Evolutionary conservation across 2,888 invertebrate genomes (phyloP).

Genomic region (Amphiduros pacificus): DNA sequence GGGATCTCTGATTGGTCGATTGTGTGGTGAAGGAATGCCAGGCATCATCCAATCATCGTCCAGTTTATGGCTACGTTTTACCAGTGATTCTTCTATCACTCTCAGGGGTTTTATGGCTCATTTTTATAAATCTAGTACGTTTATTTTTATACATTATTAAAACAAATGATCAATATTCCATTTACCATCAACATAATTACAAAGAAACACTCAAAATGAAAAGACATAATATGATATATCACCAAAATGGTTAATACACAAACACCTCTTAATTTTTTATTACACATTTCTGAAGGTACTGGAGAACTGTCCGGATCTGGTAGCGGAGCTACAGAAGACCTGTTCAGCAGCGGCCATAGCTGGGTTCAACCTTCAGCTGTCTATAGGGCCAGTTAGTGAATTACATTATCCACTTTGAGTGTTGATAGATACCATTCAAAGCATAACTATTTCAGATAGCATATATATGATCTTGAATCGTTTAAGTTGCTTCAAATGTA

Average conservation of each 20-base stretch:
- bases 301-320: too few relatives aligned
- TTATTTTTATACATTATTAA: too few relatives aligned
- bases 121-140: slow-evolving; percentile 17
- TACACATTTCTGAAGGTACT: too few relatives aligned
- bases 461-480: neutral
- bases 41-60: slow-evolving; percentile 15
- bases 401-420: neutral
- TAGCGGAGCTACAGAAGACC: too few relatives aligned
- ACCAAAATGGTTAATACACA: too few relatives aligned
- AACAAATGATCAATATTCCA: too few relatives aligned
- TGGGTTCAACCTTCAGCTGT: neutral
- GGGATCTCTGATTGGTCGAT: slow-evolving; percentile 25
- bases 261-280: too few relatives aligned
- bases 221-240: too few relatives aligned
- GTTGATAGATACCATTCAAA: neutral
- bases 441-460: neutral
- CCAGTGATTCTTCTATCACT: slow-evolving; percentile 21
- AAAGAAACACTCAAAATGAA: too few relatives aligned
- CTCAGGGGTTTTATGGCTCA: slow-evolving; percentile 20
- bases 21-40: slow-evolving; percentile 25
- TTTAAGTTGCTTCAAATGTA: neutral
- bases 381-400: neutral
- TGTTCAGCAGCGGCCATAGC: too few relatives aligned
- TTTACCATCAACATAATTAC: too few relatives aligned
- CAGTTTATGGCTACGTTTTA: slow-evolving; percentile 23